Evolutionary conservation across 2,888 invertebrate species (phyloP).

Genomic region (Penaeus monodon): DNA sequence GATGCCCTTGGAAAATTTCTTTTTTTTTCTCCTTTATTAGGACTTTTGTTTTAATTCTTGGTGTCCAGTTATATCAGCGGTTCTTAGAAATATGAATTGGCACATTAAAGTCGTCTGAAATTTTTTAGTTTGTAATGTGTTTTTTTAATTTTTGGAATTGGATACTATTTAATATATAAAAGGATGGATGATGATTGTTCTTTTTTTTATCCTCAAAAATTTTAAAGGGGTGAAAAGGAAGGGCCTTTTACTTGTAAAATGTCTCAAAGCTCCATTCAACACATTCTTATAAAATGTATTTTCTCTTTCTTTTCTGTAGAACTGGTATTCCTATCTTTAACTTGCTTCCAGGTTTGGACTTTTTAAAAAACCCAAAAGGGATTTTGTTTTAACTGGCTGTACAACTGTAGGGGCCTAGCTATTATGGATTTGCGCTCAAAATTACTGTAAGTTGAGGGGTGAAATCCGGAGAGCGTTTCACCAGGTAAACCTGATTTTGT

Average conservation of each 20-base stretch:
- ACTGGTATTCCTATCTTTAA: slow-evolving; percentile 92
- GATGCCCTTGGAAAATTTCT: slow-evolving; percentile 1
- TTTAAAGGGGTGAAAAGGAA: slow-evolving; percentile 23
- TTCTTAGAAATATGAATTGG: no score
- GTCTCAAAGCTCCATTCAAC: slow-evolving; percentile 32
- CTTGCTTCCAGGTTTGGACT: slow-evolving; percentile 93
- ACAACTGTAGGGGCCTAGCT: slow-evolving; percentile 89
- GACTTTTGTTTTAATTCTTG: no score
- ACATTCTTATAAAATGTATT: slow-evolving; percentile 59
- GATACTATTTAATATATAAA: neutral
- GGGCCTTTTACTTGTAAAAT: slow-evolving; percentile 50
- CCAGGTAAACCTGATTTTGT: slow-evolving; percentile 74
- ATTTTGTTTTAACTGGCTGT: slow-evolving; percentile 88
- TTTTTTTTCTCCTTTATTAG: no score
- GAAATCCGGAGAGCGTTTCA: slow-evolving; percentile 81
- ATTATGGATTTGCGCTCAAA: slow-evolving; percentile 90
- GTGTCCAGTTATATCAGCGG: no score
- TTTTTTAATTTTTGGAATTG: neutral
- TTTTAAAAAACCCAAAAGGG: slow-evolving; percentile 87
- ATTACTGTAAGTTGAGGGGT: slow-evolving; percentile 85
- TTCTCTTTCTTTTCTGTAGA: slow-evolving; percentile 73
- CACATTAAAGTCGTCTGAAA: no score
- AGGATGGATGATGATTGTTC: neutral
- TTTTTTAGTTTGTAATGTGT: neutral
- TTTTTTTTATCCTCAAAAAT: neutral